phyloP scores from a whole-genome alignment of 1,140 invertebrate species.

The Lepidurus packardi region DNA sequence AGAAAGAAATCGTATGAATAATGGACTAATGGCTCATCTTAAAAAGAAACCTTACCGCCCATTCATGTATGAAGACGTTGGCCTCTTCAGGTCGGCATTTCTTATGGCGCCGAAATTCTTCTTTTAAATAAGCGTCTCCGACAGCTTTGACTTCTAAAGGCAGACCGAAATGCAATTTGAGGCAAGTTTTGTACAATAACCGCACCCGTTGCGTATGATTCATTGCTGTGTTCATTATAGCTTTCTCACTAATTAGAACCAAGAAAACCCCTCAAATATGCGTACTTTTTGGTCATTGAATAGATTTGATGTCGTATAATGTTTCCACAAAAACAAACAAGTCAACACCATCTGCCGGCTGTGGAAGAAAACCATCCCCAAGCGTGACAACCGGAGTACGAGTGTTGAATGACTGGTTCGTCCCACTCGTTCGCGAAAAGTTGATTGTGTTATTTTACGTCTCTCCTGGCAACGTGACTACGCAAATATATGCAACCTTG shows the following conservation, averaged over 20 bases:
- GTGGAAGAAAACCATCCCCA: too few species aligned
- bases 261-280: neutral
- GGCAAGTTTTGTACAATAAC: constrained; percentile 78
- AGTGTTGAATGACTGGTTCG: too few species aligned
- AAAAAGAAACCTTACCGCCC: constrained; percentile 63
- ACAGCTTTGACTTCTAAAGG: constrained; percentile 61
- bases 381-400: too few species aligned
- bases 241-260: neutral
- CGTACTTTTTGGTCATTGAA: neutral
- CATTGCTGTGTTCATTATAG: neutral
- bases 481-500: too few species aligned
- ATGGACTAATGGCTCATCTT: constrained; percentile 28
- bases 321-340: too few species aligned
- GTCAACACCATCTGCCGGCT: too few species aligned
- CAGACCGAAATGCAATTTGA: constrained; percentile 74
- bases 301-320: too few species aligned
- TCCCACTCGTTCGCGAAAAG: too few species aligned
- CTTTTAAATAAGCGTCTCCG: constrained; percentile 63
- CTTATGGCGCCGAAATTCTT: constrained; percentile 83
- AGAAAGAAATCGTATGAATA: constrained; percentile 36
- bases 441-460: too few species aligned
- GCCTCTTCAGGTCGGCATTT: constrained; percentile 63
- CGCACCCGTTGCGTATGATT: constrained; percentile 61
- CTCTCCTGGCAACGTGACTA: too few species aligned
- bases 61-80: constrained; percentile 74